Conservation (phyloP, 2,888 invertebrate genomes). For the Petrophora chlorosata region DNA sequence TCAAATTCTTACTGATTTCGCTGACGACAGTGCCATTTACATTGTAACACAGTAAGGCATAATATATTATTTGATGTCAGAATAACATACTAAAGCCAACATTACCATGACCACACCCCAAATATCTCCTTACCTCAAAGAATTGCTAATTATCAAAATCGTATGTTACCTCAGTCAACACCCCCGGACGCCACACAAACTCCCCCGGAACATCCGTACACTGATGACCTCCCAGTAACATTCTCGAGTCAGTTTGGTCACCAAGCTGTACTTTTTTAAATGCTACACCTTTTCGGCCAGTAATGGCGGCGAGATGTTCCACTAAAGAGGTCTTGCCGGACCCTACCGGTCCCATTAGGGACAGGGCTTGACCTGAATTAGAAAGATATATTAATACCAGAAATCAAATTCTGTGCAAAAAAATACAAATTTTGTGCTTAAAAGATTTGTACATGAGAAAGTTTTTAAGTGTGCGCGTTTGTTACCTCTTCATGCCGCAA, state of each 20-base stretch:
- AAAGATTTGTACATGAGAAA: no score
- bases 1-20: no score
- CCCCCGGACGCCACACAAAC: slow-evolving; percentile 98
- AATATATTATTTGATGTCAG: no score
- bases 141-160: background rate
- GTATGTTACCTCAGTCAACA: slow-evolving; percentile 88
- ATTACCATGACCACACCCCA: no score
- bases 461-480: no score
- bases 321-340: slow-evolving; percentile 97
- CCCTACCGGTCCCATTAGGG: slow-evolving; percentile 94
- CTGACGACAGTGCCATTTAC: no score
- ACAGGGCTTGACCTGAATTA: slow-evolving; percentile 84
- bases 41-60: no score
- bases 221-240: slow-evolving; percentile 95
- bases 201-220: slow-evolving; percentile 99
- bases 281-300: slow-evolving; percentile 84
- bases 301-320: slow-evolving; percentile 92
- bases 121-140: no score
- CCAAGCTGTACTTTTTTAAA: slow-evolving; percentile 95
- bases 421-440: no score
- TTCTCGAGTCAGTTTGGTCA: slow-evolving; percentile 98
- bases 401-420: no score
- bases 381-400: background rate
- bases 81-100: no score
- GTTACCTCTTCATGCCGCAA: no score